Percentiles rank a stretch among this genome's conserved stretches.
These are phyloP conservation scores for Sinodicranocentrus sp. DNA, from an alignment of 2,888 invertebrate genomes.

Conservation along the genomic window DNA sequence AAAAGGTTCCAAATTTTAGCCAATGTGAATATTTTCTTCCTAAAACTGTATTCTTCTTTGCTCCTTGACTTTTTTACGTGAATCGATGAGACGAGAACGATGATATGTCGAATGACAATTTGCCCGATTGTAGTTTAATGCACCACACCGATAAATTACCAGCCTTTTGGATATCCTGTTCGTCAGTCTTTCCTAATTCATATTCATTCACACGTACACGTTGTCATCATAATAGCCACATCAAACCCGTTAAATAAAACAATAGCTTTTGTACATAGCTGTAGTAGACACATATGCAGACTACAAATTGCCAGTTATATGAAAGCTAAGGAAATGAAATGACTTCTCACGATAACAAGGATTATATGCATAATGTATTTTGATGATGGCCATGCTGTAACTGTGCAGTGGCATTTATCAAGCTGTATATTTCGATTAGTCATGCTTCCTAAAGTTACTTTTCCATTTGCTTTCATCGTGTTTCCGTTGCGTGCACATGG, in stretches of 20 bases:
- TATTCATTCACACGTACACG: constrained; percentile 12
- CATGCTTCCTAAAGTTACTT: constrained; percentile 7
- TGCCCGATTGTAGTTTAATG: not conserved
- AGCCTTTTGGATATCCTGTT: not conserved
- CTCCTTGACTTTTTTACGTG: too few relatives aligned
- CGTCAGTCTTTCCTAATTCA: constrained; percentile 2
- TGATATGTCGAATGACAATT: constrained; percentile 11
- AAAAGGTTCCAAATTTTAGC: too few relatives aligned
- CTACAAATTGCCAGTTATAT: too few relatives aligned
- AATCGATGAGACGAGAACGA: too few relatives aligned
- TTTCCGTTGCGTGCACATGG: constrained; percentile 53
- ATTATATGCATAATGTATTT: not conserved
- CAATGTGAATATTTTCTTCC: too few relatives aligned
- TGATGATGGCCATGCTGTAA: not conserved
- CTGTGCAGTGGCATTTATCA: constrained; percentile 27
- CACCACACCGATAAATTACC: not conserved
- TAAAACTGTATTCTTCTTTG: too few relatives aligned
- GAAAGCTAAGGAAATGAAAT: too few relatives aligned
- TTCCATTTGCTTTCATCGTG: constrained; percentile 5
- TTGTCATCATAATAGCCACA: not conserved
- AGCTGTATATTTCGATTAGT: constrained; percentile 36
- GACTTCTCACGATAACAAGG: not conserved
- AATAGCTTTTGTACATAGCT: not conserved
- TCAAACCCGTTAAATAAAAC: not conserved
- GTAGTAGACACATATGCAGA: not conserved